Evolutionary conservation across 2,113 vertebrate genomes (phyloP), one percentile per base, ranked within the genome.

Genomic region (Poeciliopsis prolifica): DNA sequence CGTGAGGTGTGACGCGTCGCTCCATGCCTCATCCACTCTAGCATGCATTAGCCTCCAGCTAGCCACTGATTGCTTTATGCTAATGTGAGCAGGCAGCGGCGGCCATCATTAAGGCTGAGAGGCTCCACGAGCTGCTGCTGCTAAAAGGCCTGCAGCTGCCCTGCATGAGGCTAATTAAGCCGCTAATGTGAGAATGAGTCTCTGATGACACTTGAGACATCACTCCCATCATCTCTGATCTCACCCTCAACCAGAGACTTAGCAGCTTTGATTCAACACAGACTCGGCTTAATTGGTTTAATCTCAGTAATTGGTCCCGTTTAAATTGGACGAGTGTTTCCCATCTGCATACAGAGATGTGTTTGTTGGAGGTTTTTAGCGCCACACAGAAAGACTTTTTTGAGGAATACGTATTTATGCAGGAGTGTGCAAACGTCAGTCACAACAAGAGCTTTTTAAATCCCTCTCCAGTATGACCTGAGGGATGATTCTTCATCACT

Each of bases 141-240:
- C 58, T 63, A 54, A 75, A 44, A 42, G 42, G 75, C 62, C 35
- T 69, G 40, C 58, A 58, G 68, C 68, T 54, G 19, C 33, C 31
- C 42, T 63, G 12, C 22, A 65, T 24, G 64, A 13, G 15, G 12
- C 44, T 74, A 61, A 66, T 54, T 63, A 60, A 1, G 51, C 74
- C 22, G 70, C 67, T 77, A 70, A 84, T 61, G 60, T 35, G n/a
- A n/a, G 64, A 65, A 65, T 2, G 24, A 65, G 64, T 65, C 63
- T 24, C 62, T 19, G 62, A 33, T 24, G 22, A 33, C 48, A 58
- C 44, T 33, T 19, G 8, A 33, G 7, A 4, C 0, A 4, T 4
- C 63, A 9, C 63, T 5, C 12, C 31, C 19, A 6, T n/a, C 8
- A 58, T 24, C 51, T 9, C 51, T 58, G 51, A n/a, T 58, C 22